Evolutionary conservation across 2,888 invertebrate species (phyloP).

Genomic region (Eledona agricola): DNA sequence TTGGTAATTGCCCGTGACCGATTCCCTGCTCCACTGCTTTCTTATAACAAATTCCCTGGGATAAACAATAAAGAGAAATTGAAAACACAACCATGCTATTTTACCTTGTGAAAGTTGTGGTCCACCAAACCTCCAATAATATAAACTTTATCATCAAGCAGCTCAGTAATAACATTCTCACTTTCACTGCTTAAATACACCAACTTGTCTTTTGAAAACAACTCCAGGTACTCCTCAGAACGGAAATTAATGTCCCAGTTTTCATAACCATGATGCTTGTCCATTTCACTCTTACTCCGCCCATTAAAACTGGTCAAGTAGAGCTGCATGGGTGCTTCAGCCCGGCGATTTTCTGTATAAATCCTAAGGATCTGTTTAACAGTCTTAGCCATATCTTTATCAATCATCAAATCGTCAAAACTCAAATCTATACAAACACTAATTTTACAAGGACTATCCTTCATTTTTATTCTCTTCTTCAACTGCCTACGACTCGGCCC

Average conservation of each 20-base stretch:
- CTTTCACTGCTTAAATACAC: constrained; percentile 96
- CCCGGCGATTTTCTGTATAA: constrained; percentile 89
- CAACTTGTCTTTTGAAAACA: constrained; percentile 80
- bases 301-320: constrained; percentile 84
- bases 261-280: constrained; percentile 85
- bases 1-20: constrained; percentile 84
- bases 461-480: constrained; percentile 74
- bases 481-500: constrained; percentile 84
- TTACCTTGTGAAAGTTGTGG: constrained; percentile 92
- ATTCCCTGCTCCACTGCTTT: constrained; percentile 82
- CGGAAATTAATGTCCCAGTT: constrained; percentile 91
- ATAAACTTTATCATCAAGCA: constrained; percentile 83
- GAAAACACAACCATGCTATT: background rate
- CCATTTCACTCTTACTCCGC: constrained; percentile 76
- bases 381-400: constrained; percentile 82
- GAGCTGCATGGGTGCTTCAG: constrained; percentile 80
- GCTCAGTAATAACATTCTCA: constrained; percentile 78
- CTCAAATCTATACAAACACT: constrained; percentile 87
- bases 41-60: constrained; percentile 84
- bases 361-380: constrained; percentile 90
- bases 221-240: constrained; percentile 70
- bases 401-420: constrained; percentile 90
- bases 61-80: background rate
- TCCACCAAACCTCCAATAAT: constrained; percentile 98
- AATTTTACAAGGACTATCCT: constrained; percentile 73